Percentiles rank a stretch among this genome's conserved stretches.
Conservation (phyloP, 2,797 vertebrate species). For the Emys orbicularis region DNA sequence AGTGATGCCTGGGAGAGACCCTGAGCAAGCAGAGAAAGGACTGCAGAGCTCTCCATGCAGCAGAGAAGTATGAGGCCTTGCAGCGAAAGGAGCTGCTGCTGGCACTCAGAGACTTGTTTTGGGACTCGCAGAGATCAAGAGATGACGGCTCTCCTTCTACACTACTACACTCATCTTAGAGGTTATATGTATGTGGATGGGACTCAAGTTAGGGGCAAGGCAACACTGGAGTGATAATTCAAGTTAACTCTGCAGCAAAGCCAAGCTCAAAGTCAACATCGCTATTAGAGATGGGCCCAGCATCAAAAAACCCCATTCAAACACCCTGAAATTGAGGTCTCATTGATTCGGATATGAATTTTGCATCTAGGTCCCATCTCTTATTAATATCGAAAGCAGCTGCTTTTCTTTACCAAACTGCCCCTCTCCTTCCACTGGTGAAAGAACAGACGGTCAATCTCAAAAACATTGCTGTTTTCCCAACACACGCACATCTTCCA, state of each 20-base stretch:
- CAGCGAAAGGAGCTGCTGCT: neutral
- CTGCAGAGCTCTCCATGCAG: neutral
- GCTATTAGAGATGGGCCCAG: neutral
- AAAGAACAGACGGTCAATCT: neutral
- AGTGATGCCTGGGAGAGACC: neutral
- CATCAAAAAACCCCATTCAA: neutral
- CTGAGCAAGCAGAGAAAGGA: neutral
- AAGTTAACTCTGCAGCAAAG: neutral
- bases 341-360: neutral
- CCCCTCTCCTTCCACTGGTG: neutral
- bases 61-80: neutral
- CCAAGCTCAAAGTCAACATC: accelerated
- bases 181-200: neutral
- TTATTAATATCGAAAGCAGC: neutral
- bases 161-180: accelerated
- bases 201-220: neutral
- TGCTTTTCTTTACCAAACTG: neutral
- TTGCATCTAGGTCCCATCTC: neutral
- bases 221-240: neutral
- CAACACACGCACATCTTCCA: neutral
- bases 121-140: neutral
- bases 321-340: accelerated
- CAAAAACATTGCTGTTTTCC: neutral
- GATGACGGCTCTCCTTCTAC: accelerated
- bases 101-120: neutral